phyloP scores from a whole-genome alignment of 2,113 vertebrate genomes.

The Condylura cristata region DNA sequence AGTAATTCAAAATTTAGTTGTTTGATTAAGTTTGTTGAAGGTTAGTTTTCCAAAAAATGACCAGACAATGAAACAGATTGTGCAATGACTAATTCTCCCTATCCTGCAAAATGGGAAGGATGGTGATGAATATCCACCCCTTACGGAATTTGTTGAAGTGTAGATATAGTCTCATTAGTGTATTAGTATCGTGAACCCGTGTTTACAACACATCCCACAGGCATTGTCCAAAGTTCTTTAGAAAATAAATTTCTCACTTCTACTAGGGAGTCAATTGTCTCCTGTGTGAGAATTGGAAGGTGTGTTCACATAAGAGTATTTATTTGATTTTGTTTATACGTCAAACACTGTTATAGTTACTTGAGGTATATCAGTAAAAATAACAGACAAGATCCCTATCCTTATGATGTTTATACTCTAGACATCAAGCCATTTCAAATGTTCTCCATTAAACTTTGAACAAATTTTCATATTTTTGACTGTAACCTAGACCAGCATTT shows the following conservation, averaged over 20 bases:
- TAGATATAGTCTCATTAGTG: background rate
- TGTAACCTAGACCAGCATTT: rapidly evolving
- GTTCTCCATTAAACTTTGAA: background rate
- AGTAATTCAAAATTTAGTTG: background rate
- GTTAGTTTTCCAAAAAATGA: background rate
- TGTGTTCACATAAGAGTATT: background rate
- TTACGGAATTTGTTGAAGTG: background rate
- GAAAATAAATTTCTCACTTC: background rate
- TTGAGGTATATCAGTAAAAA: background rate
- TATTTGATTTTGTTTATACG: background rate
- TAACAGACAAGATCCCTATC: background rate
- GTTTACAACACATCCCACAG: background rate
- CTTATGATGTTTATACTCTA: background rate
- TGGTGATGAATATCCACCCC: background rate
- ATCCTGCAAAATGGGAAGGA: rapidly evolving
- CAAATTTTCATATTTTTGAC: background rate
- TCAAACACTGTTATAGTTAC: background rate
- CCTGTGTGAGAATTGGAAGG: background rate
- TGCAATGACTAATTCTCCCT: background rate
- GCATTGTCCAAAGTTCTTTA: background rate
- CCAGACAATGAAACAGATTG: background rate
- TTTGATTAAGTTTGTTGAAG: background rate
- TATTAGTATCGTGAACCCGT: background rate
- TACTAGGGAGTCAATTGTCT: background rate
- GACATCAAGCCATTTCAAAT: background rate